Evolutionary conservation across 2,888 invertebrate genomes (phyloP).

Genomic region (Cremastobaeus sp.): DNA sequence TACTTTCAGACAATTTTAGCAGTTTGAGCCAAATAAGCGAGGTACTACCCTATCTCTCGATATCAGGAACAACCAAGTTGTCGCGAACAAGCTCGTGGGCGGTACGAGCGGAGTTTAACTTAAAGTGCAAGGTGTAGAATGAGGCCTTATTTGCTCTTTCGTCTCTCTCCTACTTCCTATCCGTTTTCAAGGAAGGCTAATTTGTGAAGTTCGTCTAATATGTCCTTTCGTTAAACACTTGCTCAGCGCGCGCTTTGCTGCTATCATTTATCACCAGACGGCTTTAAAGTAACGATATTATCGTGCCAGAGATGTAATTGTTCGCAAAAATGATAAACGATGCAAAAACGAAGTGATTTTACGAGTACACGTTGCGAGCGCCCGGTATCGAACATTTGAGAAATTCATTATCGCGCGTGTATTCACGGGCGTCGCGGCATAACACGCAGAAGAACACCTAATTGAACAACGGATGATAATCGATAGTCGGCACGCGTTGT

Average conservation of each 20-base stretch:
- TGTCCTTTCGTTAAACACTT: conserved; percentile 68
- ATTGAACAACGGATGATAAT: conserved; percentile 51
- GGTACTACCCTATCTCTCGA: conserved; percentile 13
- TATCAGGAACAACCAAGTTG: conserved; percentile 42
- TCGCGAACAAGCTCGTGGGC: conserved; percentile 31
- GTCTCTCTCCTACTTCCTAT: conserved; percentile 55
- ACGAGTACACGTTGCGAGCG: conserved; percentile 37
- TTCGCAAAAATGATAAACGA: conserved; percentile 60
- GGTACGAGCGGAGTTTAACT: conserved; percentile 42
- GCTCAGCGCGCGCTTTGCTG: conserved; percentile 63
- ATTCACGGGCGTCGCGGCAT: conserved; percentile 18
- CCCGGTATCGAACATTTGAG: conserved; percentile 41
- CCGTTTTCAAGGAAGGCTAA: conserved; percentile 71
- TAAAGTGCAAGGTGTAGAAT: conserved; percentile 34
- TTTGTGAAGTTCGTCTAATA: conserved; percentile 72
- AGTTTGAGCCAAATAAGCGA: conserved; percentile 26
- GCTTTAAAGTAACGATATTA: conserved; percentile 68
- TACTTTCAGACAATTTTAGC: neutral
- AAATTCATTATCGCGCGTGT: conserved; percentile 46
- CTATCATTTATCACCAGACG: conserved; percentile 72
- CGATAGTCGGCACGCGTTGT: conserved; percentile 25
- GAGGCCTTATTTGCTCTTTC: conserved; percentile 37
- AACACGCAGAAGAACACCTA: conserved; percentile 46
- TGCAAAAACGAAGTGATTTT: conserved; percentile 57
- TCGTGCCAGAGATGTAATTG: conserved; percentile 65